These are phyloP conservation scores for Eulemur albifrons DNA, from an alignment of 2,797 vertebrate species.

Conservation along the genomic window DNA sequence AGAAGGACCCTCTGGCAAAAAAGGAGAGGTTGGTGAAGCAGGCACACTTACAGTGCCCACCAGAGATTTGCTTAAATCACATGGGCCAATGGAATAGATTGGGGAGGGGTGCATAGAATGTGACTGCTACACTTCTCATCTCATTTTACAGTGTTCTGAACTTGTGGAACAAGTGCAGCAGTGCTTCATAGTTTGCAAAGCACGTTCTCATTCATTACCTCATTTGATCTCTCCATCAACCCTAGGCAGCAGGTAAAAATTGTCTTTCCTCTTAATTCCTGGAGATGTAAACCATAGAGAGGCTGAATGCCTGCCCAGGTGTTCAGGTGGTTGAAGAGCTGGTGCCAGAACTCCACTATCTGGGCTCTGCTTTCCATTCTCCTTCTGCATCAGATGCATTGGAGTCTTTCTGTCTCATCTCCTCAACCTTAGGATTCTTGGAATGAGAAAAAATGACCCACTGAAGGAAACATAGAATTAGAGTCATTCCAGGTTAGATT, in stretches of 20 bases:
- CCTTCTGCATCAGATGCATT: neutral
- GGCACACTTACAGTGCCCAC: neutral
- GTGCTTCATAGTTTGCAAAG: neutral
- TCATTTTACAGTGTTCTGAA: neutral
- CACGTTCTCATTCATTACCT: neutral
- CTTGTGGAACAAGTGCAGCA: too few relatives aligned
- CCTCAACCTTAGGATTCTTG: neutral
- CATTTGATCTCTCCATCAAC: neutral
- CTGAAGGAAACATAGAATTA: neutral
- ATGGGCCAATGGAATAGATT: rapidly evolving
- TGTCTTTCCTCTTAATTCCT: neutral
- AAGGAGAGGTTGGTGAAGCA: neutral
- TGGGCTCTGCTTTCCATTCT: rapidly evolving
- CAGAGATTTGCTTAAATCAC: neutral
- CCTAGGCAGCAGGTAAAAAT: neutral
- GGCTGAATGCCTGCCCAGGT: neutral
- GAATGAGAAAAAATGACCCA: neutral
- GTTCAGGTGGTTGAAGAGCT: neutral
- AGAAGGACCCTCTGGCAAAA: neutral
- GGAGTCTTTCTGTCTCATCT: neutral
- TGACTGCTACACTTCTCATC: rapidly evolving
- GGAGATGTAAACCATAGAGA: neutral
- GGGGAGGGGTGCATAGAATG: rapidly evolving
- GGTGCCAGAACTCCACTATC: neutral
- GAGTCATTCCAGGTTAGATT: neutral